Evolutionary conservation across 2,888 invertebrate genomes (phyloP).

Genomic region (Argynnis bischoffii): DNA sequence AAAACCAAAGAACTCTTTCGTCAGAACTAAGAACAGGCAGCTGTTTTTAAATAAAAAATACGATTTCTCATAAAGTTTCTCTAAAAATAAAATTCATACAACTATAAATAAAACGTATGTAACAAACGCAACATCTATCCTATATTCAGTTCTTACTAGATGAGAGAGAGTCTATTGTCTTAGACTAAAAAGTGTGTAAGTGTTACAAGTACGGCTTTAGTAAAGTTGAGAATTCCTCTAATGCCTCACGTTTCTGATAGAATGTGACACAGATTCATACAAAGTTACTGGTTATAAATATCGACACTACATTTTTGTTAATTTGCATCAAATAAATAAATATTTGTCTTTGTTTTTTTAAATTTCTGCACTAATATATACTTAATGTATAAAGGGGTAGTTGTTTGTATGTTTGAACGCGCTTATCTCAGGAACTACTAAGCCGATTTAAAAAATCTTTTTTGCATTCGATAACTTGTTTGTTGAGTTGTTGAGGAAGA

Average conservation of each 20-base stretch:
- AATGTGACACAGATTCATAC: conserved; percentile 5
- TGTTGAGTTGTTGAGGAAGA: too few species aligned
- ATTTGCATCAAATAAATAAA: too few species aligned
- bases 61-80: not conserved
- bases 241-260: conserved; percentile 1
- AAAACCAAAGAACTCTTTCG: too few species aligned
- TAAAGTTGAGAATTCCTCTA: conserved; percentile 19
- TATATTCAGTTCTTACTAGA: conserved; percentile 16
- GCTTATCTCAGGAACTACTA: too few species aligned
- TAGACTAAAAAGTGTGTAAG: conserved; percentile 16
- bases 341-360: too few species aligned
- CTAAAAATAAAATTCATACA: conserved; percentile 3
- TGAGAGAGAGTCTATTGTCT: conserved; percentile 20
- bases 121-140: conserved; percentile 14
- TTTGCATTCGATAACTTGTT: too few species aligned
- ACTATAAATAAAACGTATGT: conserved; percentile 10
- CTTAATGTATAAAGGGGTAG: too few species aligned
- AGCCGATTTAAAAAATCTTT: too few species aligned
- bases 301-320: not conserved
- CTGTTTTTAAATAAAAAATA: not conserved
- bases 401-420: too few species aligned
- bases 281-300: not conserved
- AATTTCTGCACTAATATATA: too few species aligned
- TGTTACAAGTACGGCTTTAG: conserved; percentile 20
- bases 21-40: not conserved